phyloP scores from a whole-genome alignment of 2,797 vertebrate species.

The Huso huso region DNA sequence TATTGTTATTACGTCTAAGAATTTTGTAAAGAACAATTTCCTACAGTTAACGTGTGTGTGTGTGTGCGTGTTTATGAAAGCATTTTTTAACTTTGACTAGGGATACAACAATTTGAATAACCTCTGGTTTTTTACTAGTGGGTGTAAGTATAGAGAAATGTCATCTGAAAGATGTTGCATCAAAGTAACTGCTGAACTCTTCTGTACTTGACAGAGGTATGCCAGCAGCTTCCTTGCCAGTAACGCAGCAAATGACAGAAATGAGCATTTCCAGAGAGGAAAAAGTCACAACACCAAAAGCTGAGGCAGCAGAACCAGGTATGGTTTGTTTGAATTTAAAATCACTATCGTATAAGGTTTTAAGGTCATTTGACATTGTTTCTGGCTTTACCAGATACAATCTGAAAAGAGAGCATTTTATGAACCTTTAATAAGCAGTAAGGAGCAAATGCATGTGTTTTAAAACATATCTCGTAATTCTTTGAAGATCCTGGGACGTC shows the following conservation, averaged over 20 bases:
- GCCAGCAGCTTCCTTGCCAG: constrained; percentile 86
- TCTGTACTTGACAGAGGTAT: constrained; percentile 63
- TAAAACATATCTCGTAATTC: too few relatives aligned
- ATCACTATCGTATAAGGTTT: too few relatives aligned
- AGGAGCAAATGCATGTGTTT: too few relatives aligned
- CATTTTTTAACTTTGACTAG: not conserved
- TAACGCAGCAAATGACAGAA: constrained; percentile 98
- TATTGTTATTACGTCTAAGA: too few relatives aligned
- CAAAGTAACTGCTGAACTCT: not conserved
- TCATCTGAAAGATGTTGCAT: not conserved
- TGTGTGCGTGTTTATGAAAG: too few relatives aligned
- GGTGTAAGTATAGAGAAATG: not conserved
- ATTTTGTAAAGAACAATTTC: too few relatives aligned
- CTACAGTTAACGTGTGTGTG: too few relatives aligned
- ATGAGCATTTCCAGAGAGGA: constrained; percentile 98
- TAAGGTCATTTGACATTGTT: too few relatives aligned
- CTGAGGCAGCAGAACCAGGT: constrained; percentile 84
- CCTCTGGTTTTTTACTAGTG: not conserved
- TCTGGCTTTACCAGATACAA: too few relatives aligned
- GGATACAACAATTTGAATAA: not conserved
- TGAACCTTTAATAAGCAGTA: too few relatives aligned
- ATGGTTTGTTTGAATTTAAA: constrained; percentile 24
- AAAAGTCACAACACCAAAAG: constrained; percentile 62
- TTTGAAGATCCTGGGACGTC: too few relatives aligned
- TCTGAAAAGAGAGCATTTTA: too few relatives aligned